phyloP scores from a whole-genome alignment of 2,113 vertebrate species.

The Syrrhaptes paradoxus region DNA sequence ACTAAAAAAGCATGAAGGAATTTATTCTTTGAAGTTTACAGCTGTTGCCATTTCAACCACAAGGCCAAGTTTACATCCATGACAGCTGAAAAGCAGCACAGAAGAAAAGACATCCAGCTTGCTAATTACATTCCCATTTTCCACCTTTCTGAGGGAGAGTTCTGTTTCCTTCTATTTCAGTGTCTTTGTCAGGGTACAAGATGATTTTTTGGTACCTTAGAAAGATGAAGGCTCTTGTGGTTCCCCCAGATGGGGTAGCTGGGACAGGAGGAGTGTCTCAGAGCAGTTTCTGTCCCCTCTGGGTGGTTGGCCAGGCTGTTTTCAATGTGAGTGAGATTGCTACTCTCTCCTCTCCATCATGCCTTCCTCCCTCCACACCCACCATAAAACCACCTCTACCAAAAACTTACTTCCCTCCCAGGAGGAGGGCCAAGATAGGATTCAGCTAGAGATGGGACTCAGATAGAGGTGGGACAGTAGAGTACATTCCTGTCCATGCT shows the following conservation, averaged over 20 bases:
- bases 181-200: background rate
- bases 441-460: background rate
- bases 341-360: background rate
- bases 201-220: background rate
- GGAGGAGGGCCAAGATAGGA: no score
- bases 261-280: background rate
- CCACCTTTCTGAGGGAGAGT: background rate
- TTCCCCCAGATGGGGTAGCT: background rate
- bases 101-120: background rate
- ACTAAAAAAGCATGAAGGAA: slow-evolving; percentile 26
- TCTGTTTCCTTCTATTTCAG: background rate
- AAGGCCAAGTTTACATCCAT: slow-evolving; percentile 2
- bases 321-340: background rate
- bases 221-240: background rate
- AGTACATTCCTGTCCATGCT: background rate
- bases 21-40: slow-evolving; percentile 48
- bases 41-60: slow-evolving; percentile 28
- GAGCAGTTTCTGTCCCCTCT: background rate
- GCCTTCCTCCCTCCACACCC: background rate
- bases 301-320: background rate
- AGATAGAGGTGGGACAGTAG: background rate
- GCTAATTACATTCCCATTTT: background rate
- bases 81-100: background rate
- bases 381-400: background rate
- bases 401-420: background rate